phyloP scores from a whole-genome alignment of 35 echinoderm and acorn worm species.

The Diadema setosum region DNA sequence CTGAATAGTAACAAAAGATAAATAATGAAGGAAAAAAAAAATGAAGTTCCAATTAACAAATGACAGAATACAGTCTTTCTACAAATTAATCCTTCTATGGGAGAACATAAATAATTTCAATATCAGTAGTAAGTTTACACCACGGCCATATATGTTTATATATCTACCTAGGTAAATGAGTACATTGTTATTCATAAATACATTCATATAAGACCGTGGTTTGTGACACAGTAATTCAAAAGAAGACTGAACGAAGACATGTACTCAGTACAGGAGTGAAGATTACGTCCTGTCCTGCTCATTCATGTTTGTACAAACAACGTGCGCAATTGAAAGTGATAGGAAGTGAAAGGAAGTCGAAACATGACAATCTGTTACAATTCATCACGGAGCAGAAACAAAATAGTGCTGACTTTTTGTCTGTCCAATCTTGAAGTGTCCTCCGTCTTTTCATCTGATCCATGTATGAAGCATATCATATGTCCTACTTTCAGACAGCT shows the following conservation, averaged over 20 bases:
- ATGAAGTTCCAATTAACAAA: background rate
- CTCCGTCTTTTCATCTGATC: too few relatives aligned
- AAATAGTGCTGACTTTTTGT: too few relatives aligned
- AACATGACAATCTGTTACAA: too few relatives aligned
- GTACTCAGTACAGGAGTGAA: too few relatives aligned
- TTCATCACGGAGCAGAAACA: too few relatives aligned
- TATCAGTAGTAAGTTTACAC: background rate
- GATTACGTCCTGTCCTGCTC: too few relatives aligned
- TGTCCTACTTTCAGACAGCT: too few relatives aligned
- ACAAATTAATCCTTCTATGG: background rate
- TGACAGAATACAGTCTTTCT: background rate
- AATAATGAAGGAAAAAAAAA: constrained; percentile 5
- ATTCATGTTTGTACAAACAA: background rate
- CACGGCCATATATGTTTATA: background rate
- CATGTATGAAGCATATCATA: too few relatives aligned
- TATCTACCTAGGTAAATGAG: background rate
- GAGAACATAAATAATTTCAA: background rate
- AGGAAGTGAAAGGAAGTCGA: background rate
- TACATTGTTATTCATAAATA: constrained; percentile 15
- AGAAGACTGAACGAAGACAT: background rate
- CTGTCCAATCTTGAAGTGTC: too few relatives aligned
- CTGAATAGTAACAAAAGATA: constrained; percentile 30
- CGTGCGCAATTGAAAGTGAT: background rate
- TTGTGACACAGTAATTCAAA: background rate
- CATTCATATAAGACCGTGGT: background rate